Evolutionary conservation across 2,797 vertebrate genomes (phyloP).

Genomic region (Trachurus trachurus): DNA sequence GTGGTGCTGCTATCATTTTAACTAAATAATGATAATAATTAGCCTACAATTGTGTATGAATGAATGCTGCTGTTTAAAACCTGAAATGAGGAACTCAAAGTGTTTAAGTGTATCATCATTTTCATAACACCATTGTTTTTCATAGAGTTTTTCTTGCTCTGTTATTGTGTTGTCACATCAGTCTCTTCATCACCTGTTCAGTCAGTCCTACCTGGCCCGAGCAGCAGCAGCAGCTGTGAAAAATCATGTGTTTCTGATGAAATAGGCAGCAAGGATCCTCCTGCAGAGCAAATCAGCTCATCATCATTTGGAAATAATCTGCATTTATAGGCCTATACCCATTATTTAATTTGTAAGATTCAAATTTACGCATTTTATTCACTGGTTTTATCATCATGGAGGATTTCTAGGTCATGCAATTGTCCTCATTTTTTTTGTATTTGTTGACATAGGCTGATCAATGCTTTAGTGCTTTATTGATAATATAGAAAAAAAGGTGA

Average conservation of each 20-base stretch:
- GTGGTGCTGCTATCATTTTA: neutral
- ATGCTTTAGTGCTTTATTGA: neutral
- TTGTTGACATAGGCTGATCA: neutral
- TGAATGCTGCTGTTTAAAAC: too few species aligned
- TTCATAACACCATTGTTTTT: neutral
- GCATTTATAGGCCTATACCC: too few species aligned
- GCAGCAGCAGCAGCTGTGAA: neutral
- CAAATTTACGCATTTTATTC: neutral
- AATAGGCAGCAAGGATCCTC: neutral
- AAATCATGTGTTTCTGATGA: slow-evolving; percentile 7
- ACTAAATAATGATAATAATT: neutral
- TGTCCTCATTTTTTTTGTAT: neutral
- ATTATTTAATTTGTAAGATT: neutral
- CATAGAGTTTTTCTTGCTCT: neutral
- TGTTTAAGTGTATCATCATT: neutral
- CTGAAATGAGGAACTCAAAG: neutral
- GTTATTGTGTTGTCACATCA: neutral
- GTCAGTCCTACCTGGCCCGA: neutral
- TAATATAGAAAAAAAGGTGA: neutral
- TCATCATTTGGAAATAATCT: neutral
- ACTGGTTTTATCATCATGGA: neutral
- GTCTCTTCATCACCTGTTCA: neutral
- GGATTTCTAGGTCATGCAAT: neutral
- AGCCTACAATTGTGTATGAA: neutral
- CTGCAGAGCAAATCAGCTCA: neutral